Evolutionary conservation across 2,888 invertebrate genomes (phyloP).

Genomic region (Agrilus mali): DNA sequence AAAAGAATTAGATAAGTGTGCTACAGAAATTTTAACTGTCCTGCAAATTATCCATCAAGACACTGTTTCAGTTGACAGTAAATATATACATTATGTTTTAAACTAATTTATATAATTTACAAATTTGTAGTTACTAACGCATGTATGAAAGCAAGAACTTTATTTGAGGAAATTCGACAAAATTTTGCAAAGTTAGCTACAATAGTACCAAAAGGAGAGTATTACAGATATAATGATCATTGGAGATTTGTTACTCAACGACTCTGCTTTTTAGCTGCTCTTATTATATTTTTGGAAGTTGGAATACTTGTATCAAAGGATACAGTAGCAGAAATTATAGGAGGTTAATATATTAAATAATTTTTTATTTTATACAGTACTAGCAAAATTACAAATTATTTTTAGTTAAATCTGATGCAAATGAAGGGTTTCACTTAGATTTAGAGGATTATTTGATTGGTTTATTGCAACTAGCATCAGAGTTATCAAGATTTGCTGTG

Average conservation of each 20-base stretch:
- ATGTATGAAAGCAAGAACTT: slow-evolving; percentile 12
- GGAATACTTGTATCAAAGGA: slow-evolving; percentile 63
- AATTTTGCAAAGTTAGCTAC: slow-evolving; percentile 51
- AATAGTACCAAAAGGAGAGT: slow-evolving; percentile 63
- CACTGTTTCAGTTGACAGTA: slow-evolving; percentile 51
- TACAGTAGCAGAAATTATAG: slow-evolving; percentile 64
- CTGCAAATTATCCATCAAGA: slow-evolving; percentile 73
- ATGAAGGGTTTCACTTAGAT: slow-evolving; percentile 78
- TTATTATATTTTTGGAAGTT: slow-evolving; percentile 69
- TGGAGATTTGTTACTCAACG: slow-evolving; percentile 77
- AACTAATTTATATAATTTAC: slow-evolving; percentile 4
- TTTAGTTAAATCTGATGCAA: slow-evolving; percentile 54
- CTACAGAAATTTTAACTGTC: slow-evolving; percentile 64
- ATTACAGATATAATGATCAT: slow-evolving; percentile 78
- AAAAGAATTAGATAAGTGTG: slow-evolving; percentile 64
- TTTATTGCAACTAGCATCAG: slow-evolving; percentile 67
- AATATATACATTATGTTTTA: slow-evolving; percentile 24
- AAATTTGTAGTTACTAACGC: slow-evolving; percentile 8
- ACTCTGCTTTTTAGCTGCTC: slow-evolving; percentile 62
- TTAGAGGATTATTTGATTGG: slow-evolving; percentile 85
- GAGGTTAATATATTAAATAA: slow-evolving; percentile 42
- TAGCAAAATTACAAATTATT: slow-evolving; percentile 14
- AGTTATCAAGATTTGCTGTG: slow-evolving; percentile 72
- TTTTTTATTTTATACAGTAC: too few relatives aligned
- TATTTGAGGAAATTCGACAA: slow-evolving; percentile 51